Conservation (phyloP, 2,797 vertebrate genomes). For the Syngnathus rostellatus region DNA sequence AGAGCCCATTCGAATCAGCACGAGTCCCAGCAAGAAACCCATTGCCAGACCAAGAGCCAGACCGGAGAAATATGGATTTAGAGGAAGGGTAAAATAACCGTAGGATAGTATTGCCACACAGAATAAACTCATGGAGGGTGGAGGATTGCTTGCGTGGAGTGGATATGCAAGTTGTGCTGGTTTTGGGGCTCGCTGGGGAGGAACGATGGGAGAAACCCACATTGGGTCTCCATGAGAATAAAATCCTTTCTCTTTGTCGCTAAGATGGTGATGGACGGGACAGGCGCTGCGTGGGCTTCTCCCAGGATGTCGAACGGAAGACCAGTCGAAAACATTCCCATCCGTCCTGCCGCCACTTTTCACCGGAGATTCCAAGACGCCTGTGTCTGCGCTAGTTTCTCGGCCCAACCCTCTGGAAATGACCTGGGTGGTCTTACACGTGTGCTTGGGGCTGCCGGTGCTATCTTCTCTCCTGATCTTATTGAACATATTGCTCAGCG, state of each 20-base stretch:
- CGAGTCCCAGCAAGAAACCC: constrained; percentile 76
- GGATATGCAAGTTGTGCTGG: constrained; percentile 1
- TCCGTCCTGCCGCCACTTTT: constrained; percentile 44
- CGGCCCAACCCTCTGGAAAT: constrained; percentile 39
- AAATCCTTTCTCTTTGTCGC: constrained; percentile 63
- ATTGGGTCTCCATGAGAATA: constrained; percentile 65
- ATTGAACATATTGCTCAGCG: constrained; percentile 76
- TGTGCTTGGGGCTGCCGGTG: constrained; percentile 56
- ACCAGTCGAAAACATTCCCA: constrained; percentile 56
- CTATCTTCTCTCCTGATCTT: constrained; percentile 82
- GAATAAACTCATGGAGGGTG: constrained; percentile 68
- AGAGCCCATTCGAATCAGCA: constrained; percentile 68
- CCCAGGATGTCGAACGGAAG: constrained; percentile 31
- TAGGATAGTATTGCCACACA: constrained; percentile 72
- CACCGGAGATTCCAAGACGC: constrained; percentile 44
- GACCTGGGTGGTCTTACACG: constrained; percentile 30
- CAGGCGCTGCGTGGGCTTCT: constrained; percentile 31
- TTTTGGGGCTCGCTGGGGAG: constrained; percentile 8
- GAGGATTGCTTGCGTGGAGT: constrained; percentile 28
- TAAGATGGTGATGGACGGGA: constrained; percentile 37
- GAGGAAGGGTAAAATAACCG: constrained; percentile 75
- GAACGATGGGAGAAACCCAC: constrained; percentile 55
- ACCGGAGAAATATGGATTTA: constrained; percentile 77
- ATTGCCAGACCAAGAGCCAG: constrained; percentile 73
- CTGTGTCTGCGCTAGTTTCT: constrained; percentile 42